Evolutionary conservation across 1,140 invertebrate genomes (phyloP).

Genomic region (Drosophila trapezifrons): DNA sequence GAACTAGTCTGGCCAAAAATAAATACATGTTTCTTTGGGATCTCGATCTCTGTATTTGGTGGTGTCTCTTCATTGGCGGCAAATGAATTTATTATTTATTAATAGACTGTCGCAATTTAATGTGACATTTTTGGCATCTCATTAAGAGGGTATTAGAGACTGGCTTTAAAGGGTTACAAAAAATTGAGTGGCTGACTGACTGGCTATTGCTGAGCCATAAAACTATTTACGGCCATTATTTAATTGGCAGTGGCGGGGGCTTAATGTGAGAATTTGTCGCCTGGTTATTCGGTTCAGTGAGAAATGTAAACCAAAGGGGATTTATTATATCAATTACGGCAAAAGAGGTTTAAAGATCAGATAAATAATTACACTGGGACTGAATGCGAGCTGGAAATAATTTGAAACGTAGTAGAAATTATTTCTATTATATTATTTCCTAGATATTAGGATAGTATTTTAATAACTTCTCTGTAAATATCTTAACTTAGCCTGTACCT

Average conservation of each 20-base stretch:
- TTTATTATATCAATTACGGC: conserved; percentile 22
- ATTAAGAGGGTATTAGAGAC: conserved; percentile 71
- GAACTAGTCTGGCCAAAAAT: conserved; percentile 74
- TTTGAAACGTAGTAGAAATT: too few relatives aligned
- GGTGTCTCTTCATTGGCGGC: conserved; percentile 70
- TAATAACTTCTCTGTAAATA: background rate
- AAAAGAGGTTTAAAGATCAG: background rate
- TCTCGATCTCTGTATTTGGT: conserved; percentile 45
- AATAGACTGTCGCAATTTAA: conserved; percentile 78
- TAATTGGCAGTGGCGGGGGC: background rate
- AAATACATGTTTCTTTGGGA: conserved; percentile 39
- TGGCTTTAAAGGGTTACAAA: conserved; percentile 19
- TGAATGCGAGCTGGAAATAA: background rate
- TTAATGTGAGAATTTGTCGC: conserved; percentile 42
- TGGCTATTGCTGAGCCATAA: conserved; percentile 17
- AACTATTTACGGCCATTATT: conserved; percentile 40
- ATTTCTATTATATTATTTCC: too few relatives aligned
- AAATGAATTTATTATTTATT: conserved; percentile 78
- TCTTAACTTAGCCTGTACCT: too few relatives aligned
- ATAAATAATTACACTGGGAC: background rate
- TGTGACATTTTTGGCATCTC: conserved; percentile 78
- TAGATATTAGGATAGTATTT: background rate
- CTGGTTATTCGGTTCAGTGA: background rate
- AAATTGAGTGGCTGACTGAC: conserved; percentile 3
- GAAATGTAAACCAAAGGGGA: background rate